A percentile compares a stretch with the other conserved stretches of the same genome.
phyloP scores from a whole-genome alignment of 2,888 invertebrate genomes.

The Drosophila mimica region DNA sequence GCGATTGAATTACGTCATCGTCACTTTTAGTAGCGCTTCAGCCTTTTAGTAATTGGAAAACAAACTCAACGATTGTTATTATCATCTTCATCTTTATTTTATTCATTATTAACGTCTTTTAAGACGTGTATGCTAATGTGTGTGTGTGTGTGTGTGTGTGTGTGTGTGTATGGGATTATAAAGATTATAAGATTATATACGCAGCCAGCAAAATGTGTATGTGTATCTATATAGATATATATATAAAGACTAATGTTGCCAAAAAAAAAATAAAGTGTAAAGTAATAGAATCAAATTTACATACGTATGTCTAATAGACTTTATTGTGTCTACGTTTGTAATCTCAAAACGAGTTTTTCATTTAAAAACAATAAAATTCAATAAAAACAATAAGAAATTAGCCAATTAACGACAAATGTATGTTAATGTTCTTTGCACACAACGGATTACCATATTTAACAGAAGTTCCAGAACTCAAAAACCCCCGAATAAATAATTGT shows the following conservation, averaged over 20 bases:
- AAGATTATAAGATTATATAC: constrained; percentile 3
- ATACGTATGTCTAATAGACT: neutral
- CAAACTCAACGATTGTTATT: constrained; percentile 41
- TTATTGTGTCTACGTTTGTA: neutral
- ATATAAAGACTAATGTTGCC: neutral
- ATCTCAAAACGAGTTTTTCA: neutral
- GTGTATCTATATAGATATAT: neutral
- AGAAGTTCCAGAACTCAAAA: neutral
- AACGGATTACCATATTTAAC: no score
- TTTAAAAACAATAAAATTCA: neutral
- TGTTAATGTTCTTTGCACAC: neutral
- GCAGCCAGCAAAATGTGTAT: constrained; percentile 3
- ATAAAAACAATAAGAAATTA: neutral
- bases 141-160: neutral
- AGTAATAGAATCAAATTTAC: neutral
- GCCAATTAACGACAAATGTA: neutral
- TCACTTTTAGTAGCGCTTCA: constrained; percentile 21
- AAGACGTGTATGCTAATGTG: constrained; percentile 46
- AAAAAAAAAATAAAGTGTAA: constrained; percentile 10
- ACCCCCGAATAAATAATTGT: no score
- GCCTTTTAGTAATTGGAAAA: constrained; percentile 31
- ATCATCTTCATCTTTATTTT: constrained; percentile 37
- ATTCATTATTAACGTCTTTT: constrained; percentile 35
- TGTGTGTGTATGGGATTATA: constrained; percentile 6
- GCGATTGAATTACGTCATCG: constrained; percentile 55